Percentiles rank a stretch among this genome's conserved stretches.
Evolutionary conservation across 2,797 vertebrate genomes (phyloP).

Genomic region (Oophaga sylvatica): DNA sequence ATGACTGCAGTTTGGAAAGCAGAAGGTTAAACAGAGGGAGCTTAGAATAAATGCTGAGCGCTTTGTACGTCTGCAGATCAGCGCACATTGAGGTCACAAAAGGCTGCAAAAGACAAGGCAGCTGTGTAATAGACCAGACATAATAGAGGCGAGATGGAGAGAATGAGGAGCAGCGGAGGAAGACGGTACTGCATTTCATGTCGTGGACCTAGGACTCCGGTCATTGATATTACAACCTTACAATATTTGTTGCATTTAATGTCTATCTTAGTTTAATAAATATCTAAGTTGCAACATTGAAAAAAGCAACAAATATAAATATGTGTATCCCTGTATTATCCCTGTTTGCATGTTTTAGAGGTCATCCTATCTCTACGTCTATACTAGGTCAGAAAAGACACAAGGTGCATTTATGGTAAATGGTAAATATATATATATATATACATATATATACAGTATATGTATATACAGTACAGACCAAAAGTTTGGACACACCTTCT

Average conservation of each 20-base stretch:
- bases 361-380: neutral
- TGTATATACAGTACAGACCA: too few relatives aligned
- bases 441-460: neutral
- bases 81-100: slow-evolving; percentile 45
- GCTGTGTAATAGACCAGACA: slow-evolving; percentile 24
- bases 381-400: neutral
- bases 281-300: neutral
- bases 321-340: neutral
- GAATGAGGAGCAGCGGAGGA: neutral
- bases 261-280: too few relatives aligned
- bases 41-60: slow-evolving; percentile 19
- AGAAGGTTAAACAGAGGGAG: slow-evolving; percentile 57
- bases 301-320: too few relatives aligned
- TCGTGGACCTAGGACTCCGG: neutral
- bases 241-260: neutral
- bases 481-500: too few relatives aligned
- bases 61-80: slow-evolving; percentile 33
- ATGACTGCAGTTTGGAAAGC: slow-evolving; percentile 54
- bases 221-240: too few relatives aligned
- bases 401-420: neutral
- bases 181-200: neutral
- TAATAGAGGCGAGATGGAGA: neutral
- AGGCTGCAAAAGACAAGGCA: neutral
- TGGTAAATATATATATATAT: neutral
- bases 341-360: neutral